Evolutionary conservation across 2,797 vertebrate genomes (phyloP).

Genomic region (Pseudocheirus occidentalis): DNA sequence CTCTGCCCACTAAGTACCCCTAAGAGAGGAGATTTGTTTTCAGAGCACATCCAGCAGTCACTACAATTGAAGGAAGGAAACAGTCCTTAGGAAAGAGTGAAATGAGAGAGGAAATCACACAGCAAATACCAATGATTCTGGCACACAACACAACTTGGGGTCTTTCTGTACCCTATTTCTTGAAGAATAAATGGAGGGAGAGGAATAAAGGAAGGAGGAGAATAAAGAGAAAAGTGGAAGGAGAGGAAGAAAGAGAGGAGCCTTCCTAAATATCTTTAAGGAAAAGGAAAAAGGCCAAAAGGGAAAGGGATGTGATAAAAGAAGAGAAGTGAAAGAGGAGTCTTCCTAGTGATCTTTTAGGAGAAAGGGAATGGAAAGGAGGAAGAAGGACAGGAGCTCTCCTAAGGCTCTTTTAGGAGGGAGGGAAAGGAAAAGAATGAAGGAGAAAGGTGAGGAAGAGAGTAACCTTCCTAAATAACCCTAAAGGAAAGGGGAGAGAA

Average conservation of each 20-base stretch:
- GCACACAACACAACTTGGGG: background rate
- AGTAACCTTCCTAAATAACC: background rate
- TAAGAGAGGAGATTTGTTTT: background rate
- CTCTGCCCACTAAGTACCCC: background rate
- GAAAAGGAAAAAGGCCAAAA: background rate
- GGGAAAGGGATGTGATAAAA: background rate
- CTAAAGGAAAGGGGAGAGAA: background rate
- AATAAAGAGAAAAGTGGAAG: background rate
- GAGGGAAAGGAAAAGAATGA: background rate
- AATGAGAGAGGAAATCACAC: background rate
- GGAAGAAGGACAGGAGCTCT: background rate
- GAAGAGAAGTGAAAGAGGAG: background rate
- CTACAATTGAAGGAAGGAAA: background rate
- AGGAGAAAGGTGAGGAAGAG: background rate
- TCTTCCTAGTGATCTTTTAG: background rate
- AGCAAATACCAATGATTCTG: background rate
- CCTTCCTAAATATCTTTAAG: background rate
- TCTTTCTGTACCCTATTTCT: background rate
- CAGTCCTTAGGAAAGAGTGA: background rate
- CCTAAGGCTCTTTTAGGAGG: background rate
- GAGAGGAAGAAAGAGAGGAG: background rate
- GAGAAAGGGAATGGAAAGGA: background rate
- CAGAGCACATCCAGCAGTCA: background rate
- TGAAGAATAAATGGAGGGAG: background rate
- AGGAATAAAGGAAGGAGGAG: background rate